Percentiles rank a stretch among this genome's conserved stretches.
phyloP scores from a whole-genome alignment of 2,888 invertebrate species.

The Heliconius erato region DNA sequence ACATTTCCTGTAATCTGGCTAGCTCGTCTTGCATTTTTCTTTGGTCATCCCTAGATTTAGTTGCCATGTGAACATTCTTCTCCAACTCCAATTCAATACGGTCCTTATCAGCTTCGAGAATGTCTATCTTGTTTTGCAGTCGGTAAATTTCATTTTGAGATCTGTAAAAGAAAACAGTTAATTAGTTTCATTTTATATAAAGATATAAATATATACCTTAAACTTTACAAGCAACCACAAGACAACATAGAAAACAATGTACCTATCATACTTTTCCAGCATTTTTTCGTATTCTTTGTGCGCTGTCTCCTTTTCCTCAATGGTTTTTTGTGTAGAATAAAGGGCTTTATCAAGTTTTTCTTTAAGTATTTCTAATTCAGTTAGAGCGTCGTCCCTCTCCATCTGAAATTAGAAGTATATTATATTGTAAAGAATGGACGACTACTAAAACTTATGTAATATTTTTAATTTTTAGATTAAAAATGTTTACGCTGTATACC shows the following conservation, averaged over 20 bases:
- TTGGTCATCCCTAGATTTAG: constrained; percentile 93
- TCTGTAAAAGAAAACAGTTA: constrained; percentile 77
- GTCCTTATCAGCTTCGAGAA: constrained; percentile 94
- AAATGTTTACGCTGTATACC: too few species aligned
- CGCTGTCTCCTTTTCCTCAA: constrained; percentile 94
- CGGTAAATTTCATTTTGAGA: constrained; percentile 96
- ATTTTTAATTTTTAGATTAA: background rate
- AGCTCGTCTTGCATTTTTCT: constrained; percentile 95
- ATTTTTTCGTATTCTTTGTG: constrained; percentile 97
- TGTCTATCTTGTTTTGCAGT: constrained; percentile 94
- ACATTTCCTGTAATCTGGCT: constrained; percentile 94
- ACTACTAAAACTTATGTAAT: background rate
- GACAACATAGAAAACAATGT: constrained; percentile 75
- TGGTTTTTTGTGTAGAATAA: constrained; percentile 92
- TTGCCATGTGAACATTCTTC: constrained; percentile 91
- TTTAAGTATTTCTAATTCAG: constrained; percentile 94
- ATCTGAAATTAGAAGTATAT: constrained; percentile 82
- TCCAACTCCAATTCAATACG: constrained; percentile 94
- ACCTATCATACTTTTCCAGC: constrained; percentile 96
- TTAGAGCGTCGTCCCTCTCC: constrained; percentile 93
- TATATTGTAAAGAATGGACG: background rate
- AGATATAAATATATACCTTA: constrained; percentile 33
- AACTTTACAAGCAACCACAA: constrained; percentile 74
- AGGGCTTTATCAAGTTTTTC: constrained; percentile 96
- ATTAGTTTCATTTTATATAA: constrained; percentile 26